These are phyloP conservation scores for Columbina picui DNA, from an alignment of 2,113 vertebrate genomes.

Conservation along the genomic window DNA sequence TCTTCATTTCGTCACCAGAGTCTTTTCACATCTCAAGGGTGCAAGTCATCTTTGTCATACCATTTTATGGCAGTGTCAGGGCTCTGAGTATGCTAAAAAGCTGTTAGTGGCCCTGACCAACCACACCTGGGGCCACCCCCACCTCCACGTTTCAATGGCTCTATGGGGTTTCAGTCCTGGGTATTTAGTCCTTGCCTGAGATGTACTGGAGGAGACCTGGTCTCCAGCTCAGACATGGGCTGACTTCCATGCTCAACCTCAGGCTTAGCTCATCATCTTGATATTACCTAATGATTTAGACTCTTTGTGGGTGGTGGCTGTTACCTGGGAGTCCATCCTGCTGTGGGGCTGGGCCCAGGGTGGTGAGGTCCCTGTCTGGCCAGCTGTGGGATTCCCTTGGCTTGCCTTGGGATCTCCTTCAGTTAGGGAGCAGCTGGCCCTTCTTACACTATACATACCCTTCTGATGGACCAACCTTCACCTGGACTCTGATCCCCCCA, in stretches of 20 bases:
- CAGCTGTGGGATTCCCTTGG: background rate
- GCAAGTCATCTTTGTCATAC: background rate
- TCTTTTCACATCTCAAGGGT: background rate
- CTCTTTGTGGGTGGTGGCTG: background rate
- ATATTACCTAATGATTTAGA: background rate
- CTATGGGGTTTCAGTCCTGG: background rate
- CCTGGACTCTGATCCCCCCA: background rate
- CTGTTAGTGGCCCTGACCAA: background rate
- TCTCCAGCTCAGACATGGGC: background rate
- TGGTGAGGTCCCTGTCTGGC: background rate
- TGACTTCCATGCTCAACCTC: background rate
- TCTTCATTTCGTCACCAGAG: background rate
- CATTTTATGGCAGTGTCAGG: background rate
- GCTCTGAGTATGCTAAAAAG: background rate
- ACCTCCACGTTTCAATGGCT: rapidly evolving
- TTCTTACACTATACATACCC: background rate
- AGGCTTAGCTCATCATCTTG: background rate
- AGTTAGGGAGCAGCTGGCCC: background rate
- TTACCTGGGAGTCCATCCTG: background rate
- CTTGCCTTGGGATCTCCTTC: background rate
- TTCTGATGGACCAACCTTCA: background rate
- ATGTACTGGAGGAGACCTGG: background rate
- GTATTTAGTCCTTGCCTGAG: background rate
- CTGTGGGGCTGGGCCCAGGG: too few species aligned
- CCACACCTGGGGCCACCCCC: background rate